phyloP scores from a whole-genome alignment of 92 coral and sea anemone genomes.

The Epizoanthus rinbou region DNA sequence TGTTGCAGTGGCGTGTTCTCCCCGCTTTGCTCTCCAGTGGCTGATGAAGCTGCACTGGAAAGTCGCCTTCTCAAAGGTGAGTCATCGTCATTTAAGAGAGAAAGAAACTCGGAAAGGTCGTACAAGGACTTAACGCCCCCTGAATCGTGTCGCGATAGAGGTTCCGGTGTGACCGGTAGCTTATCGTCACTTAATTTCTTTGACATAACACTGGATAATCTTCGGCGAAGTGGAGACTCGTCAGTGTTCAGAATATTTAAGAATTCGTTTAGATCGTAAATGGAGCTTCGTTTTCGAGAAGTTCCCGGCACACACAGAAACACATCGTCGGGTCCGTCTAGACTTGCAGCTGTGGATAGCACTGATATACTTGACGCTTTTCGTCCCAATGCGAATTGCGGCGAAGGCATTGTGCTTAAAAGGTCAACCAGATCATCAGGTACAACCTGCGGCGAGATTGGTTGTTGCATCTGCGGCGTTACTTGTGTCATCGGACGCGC shows the following conservation, averaged over 20 bases:
- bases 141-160: constrained; percentile 77
- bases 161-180: constrained; percentile 45
- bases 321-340: constrained; percentile 63
- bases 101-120: constrained; percentile 80
- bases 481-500: constrained; percentile 2
- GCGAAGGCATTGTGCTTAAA: constrained; percentile 6
- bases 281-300: constrained; percentile 66
- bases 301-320: constrained; percentile 66
- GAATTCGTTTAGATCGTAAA: constrained; percentile 75
- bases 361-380: constrained; percentile 67
- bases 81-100: constrained; percentile 70
- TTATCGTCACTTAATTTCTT: constrained; percentile 25
- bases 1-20: constrained; percentile 21
- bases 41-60: constrained; percentile 60
- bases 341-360: constrained; percentile 48
- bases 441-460: constrained; percentile 3
- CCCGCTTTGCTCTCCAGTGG: not conserved
- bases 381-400: constrained; percentile 43
- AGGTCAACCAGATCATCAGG: constrained; percentile 17
- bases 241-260: constrained; percentile 62
- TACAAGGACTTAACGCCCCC: constrained; percentile 69
- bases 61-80: constrained; percentile 76
- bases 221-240: constrained; percentile 66
- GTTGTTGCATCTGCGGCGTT: constrained; percentile 25
- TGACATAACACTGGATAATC: constrained; percentile 55